A percentile compares a stretch with the other conserved stretches of the same genome.
These are phyloP conservation scores for Bombus vancouverensis DNA, from an alignment of 1,140 invertebrate species.

Conservation along the genomic window DNA sequence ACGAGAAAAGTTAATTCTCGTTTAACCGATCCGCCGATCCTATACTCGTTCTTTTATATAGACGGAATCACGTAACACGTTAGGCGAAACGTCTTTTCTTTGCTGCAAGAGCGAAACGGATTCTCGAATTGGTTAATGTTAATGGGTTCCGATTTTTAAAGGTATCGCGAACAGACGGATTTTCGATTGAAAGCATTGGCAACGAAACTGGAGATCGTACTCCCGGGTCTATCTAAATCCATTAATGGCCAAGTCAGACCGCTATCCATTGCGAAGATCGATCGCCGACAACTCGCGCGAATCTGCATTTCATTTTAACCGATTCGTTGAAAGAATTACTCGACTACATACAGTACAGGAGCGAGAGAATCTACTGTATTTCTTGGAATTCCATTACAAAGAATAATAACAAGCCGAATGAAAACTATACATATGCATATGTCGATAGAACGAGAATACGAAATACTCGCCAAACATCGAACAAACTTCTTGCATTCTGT, in stretches of 20 bases:
- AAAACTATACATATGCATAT: too few relatives aligned
- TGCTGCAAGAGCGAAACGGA: neutral
- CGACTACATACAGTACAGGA: neutral
- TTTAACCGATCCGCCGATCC: too few relatives aligned
- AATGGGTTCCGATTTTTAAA: slow-evolving; percentile 6
- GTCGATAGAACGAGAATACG: neutral
- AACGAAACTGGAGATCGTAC: slow-evolving; percentile 28
- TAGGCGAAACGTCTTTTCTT: too few relatives aligned
- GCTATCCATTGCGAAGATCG: slow-evolving; percentile 16
- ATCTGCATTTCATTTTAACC: slow-evolving; percentile 32
- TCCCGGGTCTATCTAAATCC: slow-evolving; percentile 33
- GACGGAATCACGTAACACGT: rapidly evolving
- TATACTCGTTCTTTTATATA: too few relatives aligned
- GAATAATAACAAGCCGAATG: neutral
- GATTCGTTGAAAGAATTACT: neutral
- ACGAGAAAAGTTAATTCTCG: too few relatives aligned
- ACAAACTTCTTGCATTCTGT: neutral
- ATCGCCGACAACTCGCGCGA: slow-evolving; percentile 2
- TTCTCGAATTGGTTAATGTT: neutral
- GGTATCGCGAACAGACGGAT: neutral
- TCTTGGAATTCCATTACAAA: neutral
- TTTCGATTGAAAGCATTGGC: neutral
- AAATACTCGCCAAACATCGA: neutral
- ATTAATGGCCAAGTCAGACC: slow-evolving; percentile 16
- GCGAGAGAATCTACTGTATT: neutral